These are phyloP conservation scores for Drosophila neotestacea DNA, from an alignment of 2,888 invertebrate genomes.

Conservation along the genomic window DNA sequence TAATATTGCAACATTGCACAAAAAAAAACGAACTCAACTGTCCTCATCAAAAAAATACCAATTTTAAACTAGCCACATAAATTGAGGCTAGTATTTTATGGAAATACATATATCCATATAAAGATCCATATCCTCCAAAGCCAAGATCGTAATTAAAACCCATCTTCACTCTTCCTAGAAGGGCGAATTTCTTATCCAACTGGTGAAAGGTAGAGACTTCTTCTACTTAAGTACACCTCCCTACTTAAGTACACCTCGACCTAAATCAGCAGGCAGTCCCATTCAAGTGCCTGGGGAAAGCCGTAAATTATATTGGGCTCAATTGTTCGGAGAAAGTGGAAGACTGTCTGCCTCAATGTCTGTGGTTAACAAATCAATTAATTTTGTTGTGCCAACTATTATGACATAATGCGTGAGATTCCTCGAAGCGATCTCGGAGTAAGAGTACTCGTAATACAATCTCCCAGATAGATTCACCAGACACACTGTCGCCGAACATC, in stretches of 20 bases:
- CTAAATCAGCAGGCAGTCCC: background rate
- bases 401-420: constrained; percentile 71
- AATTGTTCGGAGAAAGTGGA: constrained; percentile 71
- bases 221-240: background rate
- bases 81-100: background rate
- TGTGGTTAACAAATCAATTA: constrained; percentile 80
- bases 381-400: constrained; percentile 70
- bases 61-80: background rate
- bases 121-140: constrained; percentile 14
- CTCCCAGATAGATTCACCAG: constrained; percentile 52
- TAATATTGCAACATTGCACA: too few species aligned
- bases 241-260: background rate
- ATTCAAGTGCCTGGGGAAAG: constrained; percentile 67
- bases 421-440: constrained; percentile 61
- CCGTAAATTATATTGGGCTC: constrained; percentile 61
- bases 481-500: constrained; percentile 61
- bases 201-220: constrained; percentile 83
- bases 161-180: constrained; percentile 54
- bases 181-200: constrained; percentile 63
- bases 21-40: too few species aligned
- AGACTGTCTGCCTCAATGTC: constrained; percentile 49
- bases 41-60: too few species aligned
- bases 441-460: constrained; percentile 51
- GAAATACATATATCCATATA: background rate
- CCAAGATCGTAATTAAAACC: constrained; percentile 31